Conservation (phyloP, 2,797 vertebrate genomes). For the Crenuchus spilurus region DNA sequence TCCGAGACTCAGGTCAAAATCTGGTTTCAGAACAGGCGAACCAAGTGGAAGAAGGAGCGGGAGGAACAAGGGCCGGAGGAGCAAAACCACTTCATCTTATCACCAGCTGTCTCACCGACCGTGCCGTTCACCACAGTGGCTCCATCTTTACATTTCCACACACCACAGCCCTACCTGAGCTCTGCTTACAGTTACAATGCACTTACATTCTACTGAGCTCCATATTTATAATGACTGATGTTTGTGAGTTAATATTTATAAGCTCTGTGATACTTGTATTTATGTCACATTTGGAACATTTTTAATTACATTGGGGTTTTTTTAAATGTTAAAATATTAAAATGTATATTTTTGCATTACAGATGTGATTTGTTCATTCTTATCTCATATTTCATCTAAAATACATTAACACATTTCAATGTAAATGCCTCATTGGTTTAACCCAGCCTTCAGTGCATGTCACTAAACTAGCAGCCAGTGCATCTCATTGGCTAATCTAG, state of each 20-base stretch:
- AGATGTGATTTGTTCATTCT: neutral
- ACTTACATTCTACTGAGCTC: constrained; percentile 17
- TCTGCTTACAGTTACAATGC: constrained; percentile 36
- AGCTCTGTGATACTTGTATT: constrained; percentile 34
- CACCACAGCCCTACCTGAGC: constrained; percentile 46
- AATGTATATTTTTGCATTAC: constrained; percentile 52
- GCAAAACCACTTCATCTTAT: constrained; percentile 30
- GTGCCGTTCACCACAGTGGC: constrained; percentile 33
- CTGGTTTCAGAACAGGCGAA: constrained; percentile 84
- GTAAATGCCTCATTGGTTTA: too few relatives aligned
- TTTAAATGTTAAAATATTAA: constrained; percentile 42
- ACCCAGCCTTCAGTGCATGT: too few relatives aligned
- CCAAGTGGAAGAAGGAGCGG: constrained; percentile 82
- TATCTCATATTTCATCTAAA: neutral
- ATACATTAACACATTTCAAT: neutral
- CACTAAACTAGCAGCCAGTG: too few relatives aligned
- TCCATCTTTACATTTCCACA: constrained; percentile 50
- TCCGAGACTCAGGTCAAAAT: constrained; percentile 83
- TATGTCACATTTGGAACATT: constrained; percentile 36
- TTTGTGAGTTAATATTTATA: constrained; percentile 26
- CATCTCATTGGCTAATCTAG: too few relatives aligned
- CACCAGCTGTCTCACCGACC: constrained; percentile 8
- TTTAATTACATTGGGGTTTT: constrained; percentile 2
- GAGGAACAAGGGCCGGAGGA: constrained; percentile 54
- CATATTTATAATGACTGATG: constrained; percentile 18